phyloP scores from a whole-genome alignment of 2,113 vertebrate species.

The Nothocercus nigrocapillus region DNA sequence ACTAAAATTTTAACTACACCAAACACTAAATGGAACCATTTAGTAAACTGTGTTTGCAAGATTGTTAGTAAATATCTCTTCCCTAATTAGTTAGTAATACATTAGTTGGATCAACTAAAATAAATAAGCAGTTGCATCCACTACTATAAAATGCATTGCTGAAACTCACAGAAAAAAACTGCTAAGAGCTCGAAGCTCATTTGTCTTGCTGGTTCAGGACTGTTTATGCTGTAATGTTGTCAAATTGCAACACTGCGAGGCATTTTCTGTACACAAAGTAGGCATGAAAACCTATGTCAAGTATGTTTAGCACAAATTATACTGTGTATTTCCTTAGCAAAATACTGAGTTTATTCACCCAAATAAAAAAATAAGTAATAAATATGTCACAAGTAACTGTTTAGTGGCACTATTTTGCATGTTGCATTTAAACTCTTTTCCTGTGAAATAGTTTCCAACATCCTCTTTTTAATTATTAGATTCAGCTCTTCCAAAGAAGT shows the following conservation, averaged over 20 bases:
- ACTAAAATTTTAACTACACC: conserved; percentile 36
- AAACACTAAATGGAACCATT: background rate
- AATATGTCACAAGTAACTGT: background rate
- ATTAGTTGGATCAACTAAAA: conserved; percentile 13
- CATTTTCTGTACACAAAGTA: background rate
- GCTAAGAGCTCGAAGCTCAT: background rate
- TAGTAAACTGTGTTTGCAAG: background rate
- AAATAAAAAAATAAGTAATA: background rate
- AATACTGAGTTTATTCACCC: background rate
- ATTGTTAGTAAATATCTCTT: background rate
- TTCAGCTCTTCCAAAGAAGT: background rate
- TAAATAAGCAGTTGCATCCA: background rate
- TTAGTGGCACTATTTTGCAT: background rate
- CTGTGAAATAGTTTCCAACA: background rate
- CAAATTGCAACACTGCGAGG: background rate
- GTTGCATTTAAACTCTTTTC: background rate
- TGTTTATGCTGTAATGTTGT: background rate
- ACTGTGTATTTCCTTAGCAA: background rate
- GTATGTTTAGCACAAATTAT: background rate
- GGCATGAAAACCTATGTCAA: background rate
- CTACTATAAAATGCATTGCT: background rate
- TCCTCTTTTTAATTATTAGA: background rate
- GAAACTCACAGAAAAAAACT: conserved; percentile 13
- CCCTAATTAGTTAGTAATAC: conserved; percentile 3
- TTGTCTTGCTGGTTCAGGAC: background rate